Conservation (phyloP, 2,113 vertebrate species). For the Oncorhynchus kisutch region DNA sequence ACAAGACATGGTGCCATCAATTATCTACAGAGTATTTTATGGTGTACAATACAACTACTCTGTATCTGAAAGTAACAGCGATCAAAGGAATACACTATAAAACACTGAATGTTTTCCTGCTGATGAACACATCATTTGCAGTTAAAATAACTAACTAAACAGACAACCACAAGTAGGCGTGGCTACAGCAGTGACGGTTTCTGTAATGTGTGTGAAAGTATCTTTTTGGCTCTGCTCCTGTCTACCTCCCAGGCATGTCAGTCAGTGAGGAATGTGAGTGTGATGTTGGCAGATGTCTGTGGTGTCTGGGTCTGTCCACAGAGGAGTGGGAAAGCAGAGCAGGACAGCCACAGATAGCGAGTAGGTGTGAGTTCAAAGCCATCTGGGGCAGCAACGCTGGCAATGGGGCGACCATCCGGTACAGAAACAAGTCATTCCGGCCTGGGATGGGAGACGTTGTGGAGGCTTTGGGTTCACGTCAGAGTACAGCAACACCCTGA, state of each 20-base stretch:
- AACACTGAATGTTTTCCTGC: too few relatives aligned
- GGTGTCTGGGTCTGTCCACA: slow-evolving; percentile 36
- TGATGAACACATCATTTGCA: slow-evolving; percentile 18
- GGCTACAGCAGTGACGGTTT: slow-evolving; percentile 29
- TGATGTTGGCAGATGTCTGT: slow-evolving; percentile 31
- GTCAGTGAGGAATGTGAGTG: slow-evolving; percentile 55
- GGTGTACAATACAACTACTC: too few relatives aligned
- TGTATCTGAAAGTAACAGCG: too few relatives aligned
- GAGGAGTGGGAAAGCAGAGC: slow-evolving; percentile 4
- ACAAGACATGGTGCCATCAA: too few relatives aligned
- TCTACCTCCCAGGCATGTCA: slow-evolving; percentile 52
- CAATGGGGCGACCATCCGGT: too few relatives aligned
- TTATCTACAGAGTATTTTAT: too few relatives aligned
- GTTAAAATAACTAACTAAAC: slow-evolving; percentile 33
- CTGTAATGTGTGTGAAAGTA: slow-evolving; percentile 44
- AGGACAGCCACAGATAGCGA: neutral
- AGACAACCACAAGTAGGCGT: slow-evolving; percentile 45
- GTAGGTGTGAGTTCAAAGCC: neutral
- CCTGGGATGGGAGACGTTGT: too few relatives aligned
- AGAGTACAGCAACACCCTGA: too few relatives aligned
- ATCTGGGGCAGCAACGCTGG: neutral
- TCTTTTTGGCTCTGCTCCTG: neutral
- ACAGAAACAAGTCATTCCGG: too few relatives aligned
- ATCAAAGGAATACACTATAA: too few relatives aligned
- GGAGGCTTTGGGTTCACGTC: too few relatives aligned